Percentiles rank a stretch among this genome's conserved stretches.
Conservation (phyloP, 1,140 invertebrate species). For the Muscidifurax raptorellus region DNA sequence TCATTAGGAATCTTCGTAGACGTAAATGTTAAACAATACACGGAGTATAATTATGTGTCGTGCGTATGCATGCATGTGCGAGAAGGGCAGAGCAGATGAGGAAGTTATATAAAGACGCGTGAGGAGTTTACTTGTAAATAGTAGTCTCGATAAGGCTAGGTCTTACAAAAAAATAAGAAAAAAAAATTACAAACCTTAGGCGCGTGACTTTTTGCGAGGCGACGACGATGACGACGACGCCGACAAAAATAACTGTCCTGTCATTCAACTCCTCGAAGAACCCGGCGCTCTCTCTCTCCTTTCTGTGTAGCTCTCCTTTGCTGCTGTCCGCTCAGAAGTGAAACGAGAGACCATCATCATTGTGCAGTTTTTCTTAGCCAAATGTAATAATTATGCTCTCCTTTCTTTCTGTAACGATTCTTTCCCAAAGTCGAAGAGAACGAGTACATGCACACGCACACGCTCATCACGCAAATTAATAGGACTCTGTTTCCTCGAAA, state of each 20-base stretch:
- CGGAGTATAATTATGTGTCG: constrained; percentile 58
- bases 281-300: neutral
- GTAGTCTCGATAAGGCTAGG: constrained; percentile 57
- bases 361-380: constrained; percentile 3
- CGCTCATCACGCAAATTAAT: constrained; percentile 40
- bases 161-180: constrained; percentile 31
- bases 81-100: constrained; percentile 20
- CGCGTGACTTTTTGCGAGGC: constrained; percentile 36
- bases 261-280: constrained; percentile 10
- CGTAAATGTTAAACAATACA: constrained; percentile 44
- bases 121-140: constrained; percentile 61
- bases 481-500: constrained; percentile 38
- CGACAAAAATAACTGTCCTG: constrained; percentile 30
- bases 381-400: constrained; percentile 24
- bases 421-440: constrained; percentile 31
- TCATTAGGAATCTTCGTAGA: constrained; percentile 47
- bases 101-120: constrained; percentile 44
- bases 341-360: constrained; percentile 5
- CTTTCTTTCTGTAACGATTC: constrained; percentile 39
- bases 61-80: constrained; percentile 58
- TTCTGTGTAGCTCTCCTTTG: constrained; percentile 7
- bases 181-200: constrained; percentile 41
- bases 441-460: constrained; percentile 46
- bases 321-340: constrained; percentile 2
- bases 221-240: constrained; percentile 16